Conservation (phyloP, 64 coral and sea anemone species). For the Hydrozoanthus tunicans region DNA sequence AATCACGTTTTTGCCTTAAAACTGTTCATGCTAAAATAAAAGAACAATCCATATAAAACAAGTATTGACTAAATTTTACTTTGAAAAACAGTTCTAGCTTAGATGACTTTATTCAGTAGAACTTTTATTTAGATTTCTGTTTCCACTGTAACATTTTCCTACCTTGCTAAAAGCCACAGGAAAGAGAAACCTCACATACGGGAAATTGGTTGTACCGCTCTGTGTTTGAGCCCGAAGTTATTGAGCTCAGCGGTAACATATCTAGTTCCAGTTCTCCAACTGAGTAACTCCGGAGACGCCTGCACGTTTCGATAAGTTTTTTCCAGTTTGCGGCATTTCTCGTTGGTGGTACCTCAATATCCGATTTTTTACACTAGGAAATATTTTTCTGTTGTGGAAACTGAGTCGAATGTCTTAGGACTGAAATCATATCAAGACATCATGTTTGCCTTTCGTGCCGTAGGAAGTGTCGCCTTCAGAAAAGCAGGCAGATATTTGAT, state of each 20-base stretch:
- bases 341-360: neutral
- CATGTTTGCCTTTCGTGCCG: slow-evolving; percentile 66
- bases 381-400: neutral
- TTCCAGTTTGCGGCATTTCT: too few species aligned
- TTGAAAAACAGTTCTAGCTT: neutral
- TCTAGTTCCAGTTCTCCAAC: neutral
- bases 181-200: slow-evolving; percentile 80
- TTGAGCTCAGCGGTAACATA: slow-evolving; percentile 49
- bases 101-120: slow-evolving; percentile 6
- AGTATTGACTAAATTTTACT: neutral
- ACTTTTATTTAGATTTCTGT: neutral
- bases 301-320: neutral
- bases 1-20: neutral
- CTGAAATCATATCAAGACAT: neutral
- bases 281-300: neutral
- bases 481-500: slow-evolving; percentile 54
- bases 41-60: neutral
- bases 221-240: neutral
- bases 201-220: slow-evolving; percentile 33
- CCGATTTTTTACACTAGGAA: neutral
- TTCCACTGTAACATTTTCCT: neutral
- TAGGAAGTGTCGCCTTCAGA: slow-evolving; percentile 18
- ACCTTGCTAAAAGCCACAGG: slow-evolving; percentile 83
- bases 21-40: neutral
- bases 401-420: neutral